A percentile compares a stretch with the other conserved stretches of the same genome.
Evolutionary conservation across 1,140 invertebrate species (phyloP).

Genomic region (Meloidogyne exigua): DNA sequence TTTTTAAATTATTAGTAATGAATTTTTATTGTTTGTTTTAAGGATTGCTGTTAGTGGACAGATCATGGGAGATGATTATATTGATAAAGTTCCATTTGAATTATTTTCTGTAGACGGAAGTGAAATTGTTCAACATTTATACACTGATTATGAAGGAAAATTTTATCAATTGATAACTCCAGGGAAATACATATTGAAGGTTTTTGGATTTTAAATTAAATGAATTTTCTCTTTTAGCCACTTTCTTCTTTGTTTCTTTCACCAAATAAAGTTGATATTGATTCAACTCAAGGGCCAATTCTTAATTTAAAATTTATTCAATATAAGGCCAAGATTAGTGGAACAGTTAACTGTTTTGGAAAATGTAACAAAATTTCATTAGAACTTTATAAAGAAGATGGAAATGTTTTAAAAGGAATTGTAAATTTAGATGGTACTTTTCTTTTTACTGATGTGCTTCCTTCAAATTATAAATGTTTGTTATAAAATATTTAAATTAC

Average conservation of each 20-base stretch:
- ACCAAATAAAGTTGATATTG: slow-evolving; percentile 18
- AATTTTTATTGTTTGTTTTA: slow-evolving; percentile 15
- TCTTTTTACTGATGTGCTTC: neutral
- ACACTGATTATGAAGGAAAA: slow-evolving; percentile 14
- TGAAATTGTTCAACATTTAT: neutral
- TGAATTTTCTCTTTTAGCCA: neutral
- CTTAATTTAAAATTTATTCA: slow-evolving; percentile 35
- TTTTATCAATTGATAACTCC: slow-evolving; percentile 20
- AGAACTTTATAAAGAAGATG: neutral
- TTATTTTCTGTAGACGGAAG: neutral
- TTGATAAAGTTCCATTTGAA: slow-evolving; percentile 4
- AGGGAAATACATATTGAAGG: slow-evolving; percentile 16
- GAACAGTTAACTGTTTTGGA: slow-evolving; percentile 31
- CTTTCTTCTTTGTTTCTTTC: slow-evolving; percentile 15
- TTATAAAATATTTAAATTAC: neutral
- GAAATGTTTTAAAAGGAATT: neutral
- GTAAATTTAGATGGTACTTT: neutral
- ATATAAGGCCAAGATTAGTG: slow-evolving; percentile 30
- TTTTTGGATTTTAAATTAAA: neutral
- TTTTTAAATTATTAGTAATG: neutral
- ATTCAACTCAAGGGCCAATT: slow-evolving; percentile 8
- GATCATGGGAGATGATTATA: slow-evolving; percentile 13
- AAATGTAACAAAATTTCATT: neutral
- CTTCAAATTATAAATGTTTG: slow-evolving; percentile 1
- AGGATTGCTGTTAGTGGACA: slow-evolving; percentile 35